Conservation (phyloP, 2,797 vertebrate species). For the Thripadectes ignobilis region DNA sequence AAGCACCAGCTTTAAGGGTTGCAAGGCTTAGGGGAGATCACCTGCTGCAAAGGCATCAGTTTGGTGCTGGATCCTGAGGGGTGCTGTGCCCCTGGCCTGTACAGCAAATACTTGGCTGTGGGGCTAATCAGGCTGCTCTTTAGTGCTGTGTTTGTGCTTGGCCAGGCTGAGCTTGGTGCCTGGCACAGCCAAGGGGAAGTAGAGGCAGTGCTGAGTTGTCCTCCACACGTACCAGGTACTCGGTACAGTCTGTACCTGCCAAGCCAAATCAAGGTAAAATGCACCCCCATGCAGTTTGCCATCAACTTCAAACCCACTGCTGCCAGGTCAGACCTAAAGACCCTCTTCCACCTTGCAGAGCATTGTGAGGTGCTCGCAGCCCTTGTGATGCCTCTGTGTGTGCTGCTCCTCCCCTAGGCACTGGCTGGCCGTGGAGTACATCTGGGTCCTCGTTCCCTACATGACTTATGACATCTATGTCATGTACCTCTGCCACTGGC, state of each 20-base stretch:
- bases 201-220: accelerated
- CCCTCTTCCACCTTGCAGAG: not conserved
- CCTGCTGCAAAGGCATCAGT: not conserved
- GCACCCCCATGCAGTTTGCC: not conserved
- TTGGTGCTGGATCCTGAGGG: not conserved
- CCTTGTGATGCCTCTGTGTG: accelerated
- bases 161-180: not conserved
- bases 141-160: not conserved
- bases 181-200: not conserved
- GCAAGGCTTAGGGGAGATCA: not conserved
- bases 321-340: not conserved
- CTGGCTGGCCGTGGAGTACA: constrained; percentile 90
- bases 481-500: constrained; percentile 97
- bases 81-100: not conserved
- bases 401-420: constrained; percentile 80
- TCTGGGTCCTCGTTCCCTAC: constrained; percentile 92
- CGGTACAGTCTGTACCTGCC: not conserved
- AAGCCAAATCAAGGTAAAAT: not conserved
- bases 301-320: not conserved
- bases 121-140: not conserved
- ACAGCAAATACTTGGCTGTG: not conserved
- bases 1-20: not conserved
- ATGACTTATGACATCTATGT: constrained; percentile 94
- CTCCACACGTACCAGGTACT: not conserved
- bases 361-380: accelerated